Percentiles rank a stretch among this genome's conserved stretches.
Evolutionary conservation across 2,113 vertebrate genomes (phyloP).

Genomic region (Gopherus evgoodei): DNA sequence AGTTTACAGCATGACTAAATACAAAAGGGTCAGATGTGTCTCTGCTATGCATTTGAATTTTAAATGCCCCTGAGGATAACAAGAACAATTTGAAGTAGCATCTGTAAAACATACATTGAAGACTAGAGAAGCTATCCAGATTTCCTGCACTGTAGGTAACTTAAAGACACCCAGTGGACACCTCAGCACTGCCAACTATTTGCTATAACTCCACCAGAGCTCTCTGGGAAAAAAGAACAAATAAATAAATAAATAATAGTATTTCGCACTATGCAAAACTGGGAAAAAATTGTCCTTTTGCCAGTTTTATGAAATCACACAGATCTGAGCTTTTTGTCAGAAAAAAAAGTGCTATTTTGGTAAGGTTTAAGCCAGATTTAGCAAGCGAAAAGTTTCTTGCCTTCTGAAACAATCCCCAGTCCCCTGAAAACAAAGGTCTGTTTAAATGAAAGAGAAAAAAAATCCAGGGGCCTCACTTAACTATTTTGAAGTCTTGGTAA

Average conservation of each 20-base stretch:
- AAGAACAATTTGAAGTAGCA: conserved; percentile 23
- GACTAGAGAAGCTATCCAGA: neutral
- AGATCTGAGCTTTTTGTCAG: neutral
- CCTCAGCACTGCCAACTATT: neutral
- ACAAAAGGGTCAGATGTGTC: conserved; percentile 4
- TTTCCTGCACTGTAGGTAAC: neutral
- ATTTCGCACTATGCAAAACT: neutral
- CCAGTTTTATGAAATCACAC: neutral
- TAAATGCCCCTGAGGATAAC: conserved; percentile 34
- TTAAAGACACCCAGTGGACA: conserved; percentile 22
- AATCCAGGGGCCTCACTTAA: neutral
- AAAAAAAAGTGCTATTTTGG: neutral
- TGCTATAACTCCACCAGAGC: neutral
- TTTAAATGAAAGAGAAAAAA: neutral
- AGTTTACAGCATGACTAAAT: conserved; percentile 41
- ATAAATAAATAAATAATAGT: neutral
- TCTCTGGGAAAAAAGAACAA: neutral
- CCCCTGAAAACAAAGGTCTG: neutral
- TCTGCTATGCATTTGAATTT: conserved; percentile 47
- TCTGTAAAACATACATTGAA: conserved; percentile 21
- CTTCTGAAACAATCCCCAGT: neutral
- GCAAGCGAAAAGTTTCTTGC: neutral
- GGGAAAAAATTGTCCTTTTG: neutral
- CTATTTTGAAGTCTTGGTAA: neutral
- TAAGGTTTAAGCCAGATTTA: neutral